Evolutionary conservation across 2,113 vertebrate species (phyloP).

Genomic region (Seriola dumerili): DNA sequence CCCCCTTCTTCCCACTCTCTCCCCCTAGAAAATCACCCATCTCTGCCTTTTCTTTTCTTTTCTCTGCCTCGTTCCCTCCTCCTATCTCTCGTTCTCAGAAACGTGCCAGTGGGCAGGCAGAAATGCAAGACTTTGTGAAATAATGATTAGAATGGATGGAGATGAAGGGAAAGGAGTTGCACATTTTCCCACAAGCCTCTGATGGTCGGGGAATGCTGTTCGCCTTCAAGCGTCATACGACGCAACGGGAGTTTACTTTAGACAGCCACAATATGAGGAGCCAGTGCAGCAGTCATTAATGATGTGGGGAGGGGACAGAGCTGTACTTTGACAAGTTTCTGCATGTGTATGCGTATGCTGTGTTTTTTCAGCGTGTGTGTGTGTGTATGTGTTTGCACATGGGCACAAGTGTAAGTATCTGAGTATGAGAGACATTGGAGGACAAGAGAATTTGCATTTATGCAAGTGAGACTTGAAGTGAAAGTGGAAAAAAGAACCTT

Average conservation of each 20-base stretch:
- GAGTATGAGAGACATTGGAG: conserved; percentile 14
- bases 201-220: conserved; percentile 79
- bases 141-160: conserved; percentile 95
- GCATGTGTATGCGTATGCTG: conserved; percentile 43
- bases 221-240: conserved; percentile 74
- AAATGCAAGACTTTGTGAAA: conserved; percentile 91
- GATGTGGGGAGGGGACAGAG: conserved; percentile 76
- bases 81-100: conserved; percentile 88
- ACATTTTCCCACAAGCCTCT: conserved; percentile 80
- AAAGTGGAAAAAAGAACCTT: conserved; percentile 28
- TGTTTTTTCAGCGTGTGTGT: conserved; percentile 6
- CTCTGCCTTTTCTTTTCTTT: conserved; percentile 75
- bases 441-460: conserved; percentile 23
- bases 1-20: conserved; percentile 89
- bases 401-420: neutral
- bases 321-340: conserved; percentile 73
- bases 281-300: conserved; percentile 78
- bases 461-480: conserved; percentile 2
- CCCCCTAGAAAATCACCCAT: conserved; percentile 78
- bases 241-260: conserved; percentile 82
- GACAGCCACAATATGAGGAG: conserved; percentile 78
- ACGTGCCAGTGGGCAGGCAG: conserved; percentile 97
- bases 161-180: conserved; percentile 88
- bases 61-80: conserved; percentile 68
- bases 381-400: neutral